Conservation (phyloP, 2,113 vertebrate species). For the Oceanites oceanicus region DNA sequence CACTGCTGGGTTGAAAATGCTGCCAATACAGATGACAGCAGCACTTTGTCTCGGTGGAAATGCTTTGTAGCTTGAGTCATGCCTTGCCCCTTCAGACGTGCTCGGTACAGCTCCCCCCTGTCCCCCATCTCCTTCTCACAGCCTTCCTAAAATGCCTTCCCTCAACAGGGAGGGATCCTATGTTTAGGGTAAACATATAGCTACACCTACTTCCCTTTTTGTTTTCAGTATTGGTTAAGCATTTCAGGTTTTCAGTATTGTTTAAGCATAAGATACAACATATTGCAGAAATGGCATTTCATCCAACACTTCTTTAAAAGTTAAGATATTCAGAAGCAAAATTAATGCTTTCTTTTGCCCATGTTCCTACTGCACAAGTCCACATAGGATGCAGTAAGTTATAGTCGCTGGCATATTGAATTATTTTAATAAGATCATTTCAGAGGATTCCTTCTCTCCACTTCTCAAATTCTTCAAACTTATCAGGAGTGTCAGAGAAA, state of each 20-base stretch:
- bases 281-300: background rate
- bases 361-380: background rate
- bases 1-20: background rate
- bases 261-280: background rate
- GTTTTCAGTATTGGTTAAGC: too few relatives aligned
- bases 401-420: background rate
- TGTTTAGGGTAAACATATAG: background rate
- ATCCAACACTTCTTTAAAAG: background rate
- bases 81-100: background rate
- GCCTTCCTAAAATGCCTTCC: background rate
- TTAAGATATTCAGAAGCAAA: background rate
- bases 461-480: background rate
- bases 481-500: background rate
- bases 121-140: background rate
- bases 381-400: background rate
- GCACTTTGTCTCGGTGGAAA: background rate
- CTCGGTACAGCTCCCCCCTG: background rate
- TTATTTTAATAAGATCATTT: background rate
- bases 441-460: background rate
- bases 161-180: background rate
- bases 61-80: background rate
- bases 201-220: background rate
- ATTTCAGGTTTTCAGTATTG: background rate
- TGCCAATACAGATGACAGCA: background rate
- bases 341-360: background rate